phyloP scores from a whole-genome alignment of 2,797 vertebrate genomes.

The Menidia menidia region DNA sequence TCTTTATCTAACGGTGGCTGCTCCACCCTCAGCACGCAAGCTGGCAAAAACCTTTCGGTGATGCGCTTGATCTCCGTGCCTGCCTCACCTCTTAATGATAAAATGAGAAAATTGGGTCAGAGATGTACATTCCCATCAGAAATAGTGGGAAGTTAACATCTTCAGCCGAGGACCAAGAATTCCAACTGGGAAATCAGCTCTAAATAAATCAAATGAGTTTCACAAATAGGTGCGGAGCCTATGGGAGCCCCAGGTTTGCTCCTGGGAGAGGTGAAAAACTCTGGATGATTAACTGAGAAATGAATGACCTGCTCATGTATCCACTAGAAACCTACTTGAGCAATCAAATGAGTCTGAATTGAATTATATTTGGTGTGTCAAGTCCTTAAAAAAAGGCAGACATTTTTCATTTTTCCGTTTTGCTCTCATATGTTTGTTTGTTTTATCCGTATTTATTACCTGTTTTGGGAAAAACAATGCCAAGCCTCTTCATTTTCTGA shows the following conservation, averaged over 20 bases:
- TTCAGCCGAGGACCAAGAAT: slow-evolving; percentile 74
- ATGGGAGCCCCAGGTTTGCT: slow-evolving; percentile 79
- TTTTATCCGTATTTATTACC: slow-evolving; percentile 47
- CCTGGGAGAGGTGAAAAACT: slow-evolving; percentile 78
- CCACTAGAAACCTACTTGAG: slow-evolving; percentile 77
- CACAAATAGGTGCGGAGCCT: slow-evolving; percentile 83
- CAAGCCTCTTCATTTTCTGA: slow-evolving; percentile 34
- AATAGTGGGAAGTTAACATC: slow-evolving; percentile 82
- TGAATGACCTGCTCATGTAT: slow-evolving; percentile 79
- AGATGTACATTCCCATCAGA: slow-evolving; percentile 78
- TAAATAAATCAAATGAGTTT: slow-evolving; percentile 86
- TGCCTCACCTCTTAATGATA: slow-evolving; percentile 77
- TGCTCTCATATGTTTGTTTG: neutral
- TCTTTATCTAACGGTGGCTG: slow-evolving; percentile 49
- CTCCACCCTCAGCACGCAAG: slow-evolving; percentile 58
- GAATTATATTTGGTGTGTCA: slow-evolving; percentile 69
- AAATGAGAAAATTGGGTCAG: slow-evolving; percentile 83
- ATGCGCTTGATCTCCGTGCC: slow-evolving; percentile 70
- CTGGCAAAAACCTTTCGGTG: slow-evolving; percentile 69
- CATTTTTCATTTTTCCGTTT: slow-evolving; percentile 50
- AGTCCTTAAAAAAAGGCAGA: slow-evolving; percentile 49
- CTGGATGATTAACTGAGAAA: slow-evolving; percentile 83
- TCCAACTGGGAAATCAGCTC: slow-evolving; percentile 86
- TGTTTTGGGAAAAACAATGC: slow-evolving; percentile 34
- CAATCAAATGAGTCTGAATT: slow-evolving; percentile 71